phyloP scores from a whole-genome alignment of 2,888 invertebrate species.

The Melanostoma mellinum region DNA sequence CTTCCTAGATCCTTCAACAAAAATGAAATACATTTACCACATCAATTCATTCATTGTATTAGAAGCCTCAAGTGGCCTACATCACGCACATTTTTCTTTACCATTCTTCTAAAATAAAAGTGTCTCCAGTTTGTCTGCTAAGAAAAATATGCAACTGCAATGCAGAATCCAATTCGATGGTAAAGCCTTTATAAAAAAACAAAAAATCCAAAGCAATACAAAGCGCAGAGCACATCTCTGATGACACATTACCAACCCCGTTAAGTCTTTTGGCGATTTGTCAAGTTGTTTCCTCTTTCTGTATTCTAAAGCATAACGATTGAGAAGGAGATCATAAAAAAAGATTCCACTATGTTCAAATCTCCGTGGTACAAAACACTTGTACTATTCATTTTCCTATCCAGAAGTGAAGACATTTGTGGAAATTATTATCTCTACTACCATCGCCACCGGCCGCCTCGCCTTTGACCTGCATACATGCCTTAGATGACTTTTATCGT shows the following conservation, averaged over 20 bases:
- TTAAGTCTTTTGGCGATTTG: slow-evolving; percentile 48
- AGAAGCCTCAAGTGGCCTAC: slow-evolving; percentile 1
- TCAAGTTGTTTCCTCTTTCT: slow-evolving; percentile 26
- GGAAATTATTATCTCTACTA: slow-evolving; percentile 19
- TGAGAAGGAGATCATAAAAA: slow-evolving; percentile 12
- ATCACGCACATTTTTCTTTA: slow-evolving; percentile 17
- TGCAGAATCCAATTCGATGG: slow-evolving; percentile 51
- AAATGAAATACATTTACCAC: not conserved
- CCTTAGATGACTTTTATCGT: not conserved
- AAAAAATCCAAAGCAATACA: not conserved
- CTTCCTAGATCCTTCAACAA: no score
- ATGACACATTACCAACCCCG: slow-evolving; percentile 39
- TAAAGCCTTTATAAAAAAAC: not conserved
- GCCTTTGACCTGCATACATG: not conserved
- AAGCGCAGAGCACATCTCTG: not conserved
- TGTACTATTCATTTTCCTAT: slow-evolving; percentile 10
- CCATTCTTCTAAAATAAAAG: not conserved
- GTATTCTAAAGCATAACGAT: not conserved
- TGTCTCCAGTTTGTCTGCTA: slow-evolving; percentile 54
- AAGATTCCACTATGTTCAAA: slow-evolving; percentile 11
- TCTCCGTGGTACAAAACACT: slow-evolving; percentile 1
- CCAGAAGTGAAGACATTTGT: slow-evolving; percentile 14
- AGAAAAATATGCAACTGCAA: slow-evolving; percentile 48
- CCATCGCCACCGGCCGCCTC: not conserved
- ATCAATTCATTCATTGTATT: no score